phyloP scores from a whole-genome alignment of 2,888 invertebrate genomes.

The Antitype chi region DNA sequence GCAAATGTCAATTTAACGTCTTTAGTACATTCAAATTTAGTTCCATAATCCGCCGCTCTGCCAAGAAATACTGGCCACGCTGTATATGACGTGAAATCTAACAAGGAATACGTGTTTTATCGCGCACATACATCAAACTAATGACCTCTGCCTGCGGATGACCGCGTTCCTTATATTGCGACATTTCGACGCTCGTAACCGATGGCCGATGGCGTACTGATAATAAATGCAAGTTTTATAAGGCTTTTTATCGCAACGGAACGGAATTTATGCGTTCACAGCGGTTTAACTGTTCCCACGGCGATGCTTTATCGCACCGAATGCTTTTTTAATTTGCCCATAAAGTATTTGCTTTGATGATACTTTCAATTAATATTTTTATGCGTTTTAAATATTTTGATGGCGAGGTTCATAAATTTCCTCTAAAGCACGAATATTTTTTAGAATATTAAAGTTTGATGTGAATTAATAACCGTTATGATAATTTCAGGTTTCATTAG shows the following conservation, averaged over 20 bases:
- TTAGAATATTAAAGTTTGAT: conserved; percentile 18
- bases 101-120: conserved; percentile 73
- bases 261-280: conserved; percentile 79
- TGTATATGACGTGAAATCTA: conserved; percentile 62
- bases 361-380: conserved; percentile 75
- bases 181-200: conserved; percentile 73
- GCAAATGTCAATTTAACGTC: conserved; percentile 38
- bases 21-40: conserved; percentile 43
- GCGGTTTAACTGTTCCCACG: conserved; percentile 81
- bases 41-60: conserved; percentile 39
- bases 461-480: conserved; percentile 7
- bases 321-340: conserved; percentile 77
- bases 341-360: conserved; percentile 78
- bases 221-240: conserved; percentile 85
- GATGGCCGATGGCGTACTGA: conserved; percentile 71
- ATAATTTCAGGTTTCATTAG: conserved; percentile 2
- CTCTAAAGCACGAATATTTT: conserved; percentile 15
- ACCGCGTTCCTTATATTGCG: conserved; percentile 76
- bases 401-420: conserved; percentile 34
- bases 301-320: conserved; percentile 75
- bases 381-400: conserved; percentile 60
- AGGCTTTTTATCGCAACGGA: conserved; percentile 79
- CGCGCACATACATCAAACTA: conserved; percentile 79
- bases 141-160: conserved; percentile 75
- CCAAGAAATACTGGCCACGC: conserved; percentile 46